These are phyloP conservation scores for Mastacembelus armatus DNA, from an alignment of 2,797 vertebrate genomes.

Conservation along the genomic window DNA sequence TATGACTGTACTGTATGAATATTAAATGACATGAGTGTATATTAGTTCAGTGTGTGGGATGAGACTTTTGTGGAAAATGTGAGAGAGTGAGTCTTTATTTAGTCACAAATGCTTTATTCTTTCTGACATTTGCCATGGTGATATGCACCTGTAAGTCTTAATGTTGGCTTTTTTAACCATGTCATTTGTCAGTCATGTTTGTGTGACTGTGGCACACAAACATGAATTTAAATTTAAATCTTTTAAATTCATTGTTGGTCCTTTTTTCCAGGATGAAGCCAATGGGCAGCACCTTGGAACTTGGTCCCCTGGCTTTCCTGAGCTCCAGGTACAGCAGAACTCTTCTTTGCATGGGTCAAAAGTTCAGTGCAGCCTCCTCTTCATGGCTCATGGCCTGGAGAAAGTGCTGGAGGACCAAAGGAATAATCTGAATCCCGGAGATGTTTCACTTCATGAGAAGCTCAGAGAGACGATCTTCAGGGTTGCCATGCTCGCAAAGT, in stretches of 20 bases:
- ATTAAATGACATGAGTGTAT: too few relatives aligned
- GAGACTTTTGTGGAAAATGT: too few relatives aligned
- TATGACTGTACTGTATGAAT: too few relatives aligned
- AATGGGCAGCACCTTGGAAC: constrained; percentile 61
- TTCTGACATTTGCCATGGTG: too few relatives aligned
- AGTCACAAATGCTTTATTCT: too few relatives aligned
- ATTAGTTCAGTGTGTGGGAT: too few relatives aligned
- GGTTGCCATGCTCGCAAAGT: background rate
- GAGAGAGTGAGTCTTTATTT: too few relatives aligned
- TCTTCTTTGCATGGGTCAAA: background rate
- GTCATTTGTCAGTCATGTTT: too few relatives aligned
- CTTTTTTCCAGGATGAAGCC: constrained; percentile 52
- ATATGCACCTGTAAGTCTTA: too few relatives aligned
- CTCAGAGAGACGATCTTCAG: background rate
- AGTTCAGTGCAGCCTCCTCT: constrained; percentile 68
- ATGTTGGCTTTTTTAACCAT: too few relatives aligned
- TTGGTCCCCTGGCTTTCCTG: constrained; percentile 64
- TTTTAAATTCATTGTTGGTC: background rate
- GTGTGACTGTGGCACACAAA: background rate
- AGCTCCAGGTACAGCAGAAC: constrained; percentile 30
- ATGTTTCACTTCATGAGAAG: constrained; percentile 4
- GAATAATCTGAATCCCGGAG: constrained; percentile 55
- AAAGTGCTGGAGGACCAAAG: constrained; percentile 61
- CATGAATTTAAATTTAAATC: background rate
- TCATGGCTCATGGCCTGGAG: constrained; percentile 55